A percentile compares a stretch with the other conserved stretches of the same genome.
Conservation (phyloP, 2,888 invertebrate species). For the Agonopterix subpropinquella region DNA sequence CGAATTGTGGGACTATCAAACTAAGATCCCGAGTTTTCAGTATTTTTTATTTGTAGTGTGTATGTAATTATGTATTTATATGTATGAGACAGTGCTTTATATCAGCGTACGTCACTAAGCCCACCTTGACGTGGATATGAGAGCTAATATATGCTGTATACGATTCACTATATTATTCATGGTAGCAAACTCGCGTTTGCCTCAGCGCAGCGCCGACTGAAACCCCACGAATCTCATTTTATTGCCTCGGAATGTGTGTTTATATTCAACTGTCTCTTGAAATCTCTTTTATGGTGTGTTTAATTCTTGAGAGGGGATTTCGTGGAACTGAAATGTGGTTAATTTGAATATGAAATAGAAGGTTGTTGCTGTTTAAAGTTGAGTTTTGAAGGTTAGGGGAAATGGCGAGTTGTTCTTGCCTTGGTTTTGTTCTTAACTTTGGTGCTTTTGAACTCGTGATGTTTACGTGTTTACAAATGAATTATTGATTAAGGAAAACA, state of each 20-base stretch:
- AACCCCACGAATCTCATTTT: constrained; percentile 20
- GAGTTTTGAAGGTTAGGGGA: too few species aligned
- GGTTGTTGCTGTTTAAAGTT: background rate
- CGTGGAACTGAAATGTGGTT: background rate
- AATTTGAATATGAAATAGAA: background rate
- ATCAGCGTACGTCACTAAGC: background rate
- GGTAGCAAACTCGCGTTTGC: constrained; percentile 13
- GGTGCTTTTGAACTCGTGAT: too few species aligned
- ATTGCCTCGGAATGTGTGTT: constrained; percentile 29
- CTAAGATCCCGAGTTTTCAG: background rate
- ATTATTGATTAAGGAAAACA: too few species aligned
- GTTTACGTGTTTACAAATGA: too few species aligned
- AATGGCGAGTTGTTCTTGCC: too few species aligned
- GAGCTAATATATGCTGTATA: constrained; percentile 7
- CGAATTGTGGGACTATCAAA: too few species aligned
- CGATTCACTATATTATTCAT: constrained; percentile 23
- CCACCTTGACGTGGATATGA: background rate
- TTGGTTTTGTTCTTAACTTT: too few species aligned
- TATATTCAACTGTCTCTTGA: constrained; percentile 21
- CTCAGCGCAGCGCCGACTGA: constrained; percentile 11
- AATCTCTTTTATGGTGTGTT: constrained; percentile 19
- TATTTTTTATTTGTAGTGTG: too few species aligned
- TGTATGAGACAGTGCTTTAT: background rate
- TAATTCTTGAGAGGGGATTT: constrained; percentile 7
- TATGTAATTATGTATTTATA: background rate